Evolutionary conservation across 2,888 invertebrate genomes (phyloP).

Genomic region (Trissolcus brochymenae): DNA sequence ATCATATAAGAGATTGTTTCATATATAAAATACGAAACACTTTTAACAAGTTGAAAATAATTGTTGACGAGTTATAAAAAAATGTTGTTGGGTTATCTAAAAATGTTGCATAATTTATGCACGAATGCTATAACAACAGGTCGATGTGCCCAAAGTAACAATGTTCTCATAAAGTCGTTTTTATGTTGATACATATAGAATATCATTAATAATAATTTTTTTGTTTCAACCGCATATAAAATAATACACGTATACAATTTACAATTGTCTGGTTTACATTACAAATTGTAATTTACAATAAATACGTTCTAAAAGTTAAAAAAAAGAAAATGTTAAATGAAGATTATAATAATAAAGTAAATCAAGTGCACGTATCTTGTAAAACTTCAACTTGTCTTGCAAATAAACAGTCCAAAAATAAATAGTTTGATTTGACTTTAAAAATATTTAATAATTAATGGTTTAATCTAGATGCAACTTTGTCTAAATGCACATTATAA

Average conservation of each 20-base stretch:
- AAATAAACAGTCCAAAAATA: conserved; percentile 41
- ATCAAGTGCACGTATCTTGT: conserved; percentile 14
- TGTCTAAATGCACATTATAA: no score
- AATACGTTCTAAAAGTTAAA: conserved; percentile 44
- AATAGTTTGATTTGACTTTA: conserved; percentile 6
- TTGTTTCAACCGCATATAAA: conserved; percentile 29
- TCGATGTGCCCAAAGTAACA: conserved; percentile 66
- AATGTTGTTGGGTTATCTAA: conserved; percentile 5
- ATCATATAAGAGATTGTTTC: conserved; percentile 58
- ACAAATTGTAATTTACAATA: conserved; percentile 54
- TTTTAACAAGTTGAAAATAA: conserved; percentile 13
- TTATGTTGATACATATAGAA: conserved; percentile 43
- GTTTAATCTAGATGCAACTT: no score
- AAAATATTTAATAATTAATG: no score
- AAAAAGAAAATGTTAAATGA: conserved; percentile 16
- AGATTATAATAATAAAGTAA: conserved; percentile 7
- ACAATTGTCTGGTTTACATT: conserved; percentile 48
- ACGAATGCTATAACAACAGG: conserved; percentile 65
- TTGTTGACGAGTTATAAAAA: conserved; percentile 14
- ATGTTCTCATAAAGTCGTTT: conserved; percentile 54
- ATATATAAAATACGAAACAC: conserved; percentile 49
- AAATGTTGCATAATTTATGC: conserved; percentile 46
- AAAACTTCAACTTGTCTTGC: conserved; percentile 9
- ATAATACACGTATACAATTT: conserved; percentile 56
- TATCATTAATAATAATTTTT: conserved; percentile 43